Evolutionary conservation across 2,113 vertebrate genomes (phyloP).

Genomic region (Alectura lathami): DNA sequence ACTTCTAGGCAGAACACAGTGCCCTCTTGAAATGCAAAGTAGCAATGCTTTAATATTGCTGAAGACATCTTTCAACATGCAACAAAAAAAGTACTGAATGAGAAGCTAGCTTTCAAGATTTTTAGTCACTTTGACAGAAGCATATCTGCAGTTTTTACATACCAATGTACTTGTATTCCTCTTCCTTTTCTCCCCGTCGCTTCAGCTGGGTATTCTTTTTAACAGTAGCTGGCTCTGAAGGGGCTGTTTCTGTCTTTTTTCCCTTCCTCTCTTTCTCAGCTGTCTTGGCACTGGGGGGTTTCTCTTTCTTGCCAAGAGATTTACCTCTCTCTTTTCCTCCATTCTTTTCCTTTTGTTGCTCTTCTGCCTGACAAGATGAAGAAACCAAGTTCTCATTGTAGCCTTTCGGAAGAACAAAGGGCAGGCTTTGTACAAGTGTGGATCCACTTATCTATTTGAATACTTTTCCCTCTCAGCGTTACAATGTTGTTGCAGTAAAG

Average conservation of each 20-base stretch:
- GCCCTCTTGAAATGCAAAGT: not conserved
- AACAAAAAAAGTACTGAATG: not conserved
- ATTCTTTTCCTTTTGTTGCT: slow-evolving; percentile 58
- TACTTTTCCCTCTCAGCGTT: not conserved
- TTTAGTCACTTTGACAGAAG: not conserved
- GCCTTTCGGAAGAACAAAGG: not conserved
- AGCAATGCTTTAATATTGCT: not conserved
- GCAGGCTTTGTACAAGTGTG: not conserved
- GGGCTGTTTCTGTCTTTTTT: slow-evolving; percentile 64
- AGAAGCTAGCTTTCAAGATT: not conserved
- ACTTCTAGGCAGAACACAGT: not conserved
- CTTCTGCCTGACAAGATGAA: slow-evolving; percentile 67
- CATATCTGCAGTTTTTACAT: not conserved
- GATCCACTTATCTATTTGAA: not conserved
- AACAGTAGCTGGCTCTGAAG: not conserved
- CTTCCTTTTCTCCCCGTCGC: slow-evolving; percentile 78
- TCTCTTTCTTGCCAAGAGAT: slow-evolving; percentile 66
- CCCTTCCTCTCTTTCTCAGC: slow-evolving; percentile 75
- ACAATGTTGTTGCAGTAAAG: not conserved
- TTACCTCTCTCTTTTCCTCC: slow-evolving; percentile 58
- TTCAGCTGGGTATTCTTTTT: slow-evolving; percentile 80
- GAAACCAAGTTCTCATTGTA: not conserved
- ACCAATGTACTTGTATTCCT: slow-evolving; percentile 79
- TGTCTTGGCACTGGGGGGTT: slow-evolving; percentile 39
- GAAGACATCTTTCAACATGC: not conserved